Evolutionary conservation across 2,797 vertebrate genomes (phyloP).

Genomic region (Chaetodon trifasciatus): DNA sequence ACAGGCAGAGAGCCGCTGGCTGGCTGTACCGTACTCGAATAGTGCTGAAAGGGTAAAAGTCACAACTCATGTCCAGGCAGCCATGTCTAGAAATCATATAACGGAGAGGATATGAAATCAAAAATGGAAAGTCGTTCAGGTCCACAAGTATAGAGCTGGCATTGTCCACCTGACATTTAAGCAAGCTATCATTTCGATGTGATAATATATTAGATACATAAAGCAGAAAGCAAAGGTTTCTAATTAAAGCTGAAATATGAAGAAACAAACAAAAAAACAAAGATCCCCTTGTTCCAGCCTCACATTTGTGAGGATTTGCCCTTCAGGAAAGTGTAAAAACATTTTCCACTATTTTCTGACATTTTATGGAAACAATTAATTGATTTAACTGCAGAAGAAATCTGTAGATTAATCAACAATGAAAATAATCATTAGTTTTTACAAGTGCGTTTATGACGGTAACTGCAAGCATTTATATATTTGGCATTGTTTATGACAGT

Average conservation of each 20-base stretch:
- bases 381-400: neutral
- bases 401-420: neutral
- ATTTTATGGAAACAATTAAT: neutral
- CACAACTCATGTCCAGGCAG: neutral
- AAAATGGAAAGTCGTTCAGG: conserved; percentile 4
- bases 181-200: neutral
- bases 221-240: neutral
- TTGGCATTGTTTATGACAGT: neutral
- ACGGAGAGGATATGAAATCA: neutral
- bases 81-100: conserved; percentile 21
- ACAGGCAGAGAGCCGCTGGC: conserved; percentile 23
- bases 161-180: conserved; percentile 27
- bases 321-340: neutral
- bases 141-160: conserved; percentile 1
- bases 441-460: neutral
- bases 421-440: neutral
- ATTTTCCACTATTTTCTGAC: neutral
- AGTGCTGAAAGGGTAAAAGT: conserved; percentile 31
- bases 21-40: neutral
- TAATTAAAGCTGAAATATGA: neutral
- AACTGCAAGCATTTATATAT: neutral
- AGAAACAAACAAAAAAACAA: neutral
- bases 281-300: neutral
- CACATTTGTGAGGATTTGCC: neutral
- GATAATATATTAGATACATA: neutral